Conservation (phyloP, 2,113 vertebrate genomes). For the Rynchops niger region DNA sequence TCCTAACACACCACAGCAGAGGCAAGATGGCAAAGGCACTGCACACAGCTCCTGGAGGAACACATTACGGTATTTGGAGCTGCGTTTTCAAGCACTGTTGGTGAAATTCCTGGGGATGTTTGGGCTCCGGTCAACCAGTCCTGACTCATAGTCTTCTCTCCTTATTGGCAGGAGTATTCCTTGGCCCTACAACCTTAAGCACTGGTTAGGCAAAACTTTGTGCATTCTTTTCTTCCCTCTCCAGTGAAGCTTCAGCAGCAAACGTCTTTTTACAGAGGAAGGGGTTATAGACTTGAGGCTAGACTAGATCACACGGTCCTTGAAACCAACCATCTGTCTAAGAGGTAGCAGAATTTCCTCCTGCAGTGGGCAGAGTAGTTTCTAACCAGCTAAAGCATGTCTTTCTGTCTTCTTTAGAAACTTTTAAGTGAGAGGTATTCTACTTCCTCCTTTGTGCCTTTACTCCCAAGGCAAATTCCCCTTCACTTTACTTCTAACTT, state of each 20-base stretch:
- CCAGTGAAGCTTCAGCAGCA: background rate
- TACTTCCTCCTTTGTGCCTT: background rate
- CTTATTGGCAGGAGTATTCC: background rate
- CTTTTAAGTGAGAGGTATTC: background rate
- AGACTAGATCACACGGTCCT: background rate
- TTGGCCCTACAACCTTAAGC: background rate
- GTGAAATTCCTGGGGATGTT: background rate
- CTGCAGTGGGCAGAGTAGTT: background rate
- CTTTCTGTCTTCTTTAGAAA: background rate
- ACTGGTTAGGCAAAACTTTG: background rate
- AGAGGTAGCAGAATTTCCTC: background rate
- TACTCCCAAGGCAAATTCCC: background rate
- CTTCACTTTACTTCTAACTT: background rate
- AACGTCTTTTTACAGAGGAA: background rate
- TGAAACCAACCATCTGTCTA: background rate
- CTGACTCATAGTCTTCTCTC: background rate
- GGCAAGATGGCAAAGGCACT: background rate
- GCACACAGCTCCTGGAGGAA: background rate
- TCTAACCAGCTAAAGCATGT: background rate
- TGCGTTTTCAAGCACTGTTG: rapidly evolving
- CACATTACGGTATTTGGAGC: background rate
- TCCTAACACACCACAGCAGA: background rate
- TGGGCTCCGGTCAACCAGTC: background rate
- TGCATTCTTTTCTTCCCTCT: background rate
- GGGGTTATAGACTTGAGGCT: background rate